These are phyloP conservation scores for Conchocele bisecta DNA, from an alignment of 2,888 invertebrate genomes.

Conservation along the genomic window DNA sequence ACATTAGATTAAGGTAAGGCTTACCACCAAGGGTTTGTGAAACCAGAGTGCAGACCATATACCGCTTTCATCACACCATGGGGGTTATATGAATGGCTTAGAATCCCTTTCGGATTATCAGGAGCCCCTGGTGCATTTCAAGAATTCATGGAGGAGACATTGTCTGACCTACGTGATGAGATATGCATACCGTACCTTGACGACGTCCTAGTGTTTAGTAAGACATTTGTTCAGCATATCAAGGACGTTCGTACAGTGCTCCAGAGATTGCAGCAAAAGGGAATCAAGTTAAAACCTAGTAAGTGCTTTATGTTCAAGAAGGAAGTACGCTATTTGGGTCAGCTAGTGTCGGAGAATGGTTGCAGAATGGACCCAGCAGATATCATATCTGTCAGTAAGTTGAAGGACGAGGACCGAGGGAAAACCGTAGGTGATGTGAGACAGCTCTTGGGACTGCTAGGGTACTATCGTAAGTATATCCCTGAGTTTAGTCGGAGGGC, in stretches of 20 bases:
- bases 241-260: conserved; percentile 43
- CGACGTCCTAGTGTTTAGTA: conserved; percentile 46
- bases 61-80: conserved; percentile 55
- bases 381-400: conserved; percentile 16
- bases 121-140: conserved; percentile 46
- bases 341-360: conserved; percentile 35
- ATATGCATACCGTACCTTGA: conserved; percentile 50
- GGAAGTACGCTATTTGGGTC: conserved; percentile 49
- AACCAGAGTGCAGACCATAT: conserved; percentile 19
- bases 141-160: conserved; percentile 32
- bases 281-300: conserved; percentile 40
- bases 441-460: conserved; percentile 34
- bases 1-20: conserved; percentile 53
- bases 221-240: conserved; percentile 45
- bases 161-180: conserved; percentile 28
- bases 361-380: conserved; percentile 35
- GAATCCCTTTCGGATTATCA: conserved; percentile 42
- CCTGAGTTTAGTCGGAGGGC: conserved; percentile 29
- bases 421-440: conserved; percentile 32
- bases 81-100: conserved; percentile 45
- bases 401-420: conserved; percentile 28
- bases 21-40: conserved; percentile 55
- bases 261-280: conserved; percentile 28
- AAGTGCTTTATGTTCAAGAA: conserved; percentile 52
- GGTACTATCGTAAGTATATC: conserved; percentile 42